phyloP scores from a whole-genome alignment of 2,888 invertebrate genomes.

The Orthosia incerta region DNA sequence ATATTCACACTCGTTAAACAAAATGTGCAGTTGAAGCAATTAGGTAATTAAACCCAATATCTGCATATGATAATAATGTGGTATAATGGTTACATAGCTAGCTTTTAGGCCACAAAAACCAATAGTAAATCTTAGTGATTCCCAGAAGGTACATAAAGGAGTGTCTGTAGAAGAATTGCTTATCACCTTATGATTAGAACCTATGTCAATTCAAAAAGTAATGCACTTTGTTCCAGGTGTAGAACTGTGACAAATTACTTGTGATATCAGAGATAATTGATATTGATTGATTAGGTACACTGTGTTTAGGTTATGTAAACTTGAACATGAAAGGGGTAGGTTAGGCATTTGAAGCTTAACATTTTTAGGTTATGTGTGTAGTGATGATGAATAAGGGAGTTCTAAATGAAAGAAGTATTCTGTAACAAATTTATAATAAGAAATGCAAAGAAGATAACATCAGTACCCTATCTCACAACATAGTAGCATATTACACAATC shows the following conservation, averaged over 20 bases:
- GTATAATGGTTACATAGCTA: not conserved
- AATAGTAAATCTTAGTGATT: not conserved
- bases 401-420: constrained; percentile 66
- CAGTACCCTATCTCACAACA: constrained; percentile 75
- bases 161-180: not conserved
- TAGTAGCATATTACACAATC: constrained; percentile 88
- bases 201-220: not conserved
- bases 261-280: not conserved
- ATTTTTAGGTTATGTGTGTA: constrained; percentile 46
- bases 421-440: constrained; percentile 89
- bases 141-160: not conserved
- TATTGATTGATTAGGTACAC: not conserved
- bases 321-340: not conserved
- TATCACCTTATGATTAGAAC: constrained; percentile 16
- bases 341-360: not conserved
- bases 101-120: not conserved
- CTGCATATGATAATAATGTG: not conserved
- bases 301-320: constrained; percentile 49
- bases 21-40: too few species aligned
- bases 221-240: constrained; percentile 25
- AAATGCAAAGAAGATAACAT: constrained; percentile 88
- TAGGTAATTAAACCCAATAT: not conserved
- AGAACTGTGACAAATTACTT: constrained; percentile 12
- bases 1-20: too few species aligned
- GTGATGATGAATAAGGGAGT: constrained; percentile 25